Conservation (phyloP, 1,140 invertebrate species). For the Monochamus saltuarius region DNA sequence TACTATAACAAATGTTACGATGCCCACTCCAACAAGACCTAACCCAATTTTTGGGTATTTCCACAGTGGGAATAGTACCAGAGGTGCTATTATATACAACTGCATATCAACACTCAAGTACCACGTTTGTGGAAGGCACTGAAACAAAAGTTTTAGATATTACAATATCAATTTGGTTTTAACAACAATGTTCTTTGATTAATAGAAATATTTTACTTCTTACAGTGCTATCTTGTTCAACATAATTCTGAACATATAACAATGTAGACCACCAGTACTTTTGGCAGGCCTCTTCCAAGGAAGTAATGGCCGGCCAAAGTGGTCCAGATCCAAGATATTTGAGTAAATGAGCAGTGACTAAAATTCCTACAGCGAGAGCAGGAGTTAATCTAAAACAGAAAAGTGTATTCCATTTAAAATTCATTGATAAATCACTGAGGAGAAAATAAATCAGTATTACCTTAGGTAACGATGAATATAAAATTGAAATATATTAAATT, state of each 20-base stretch:
- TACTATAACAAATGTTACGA: too few relatives aligned
- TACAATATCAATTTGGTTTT: too few relatives aligned
- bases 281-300: conserved; percentile 44
- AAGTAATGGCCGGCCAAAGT: conserved; percentile 45
- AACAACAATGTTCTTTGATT: too few relatives aligned
- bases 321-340: conserved; percentile 61
- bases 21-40: too few relatives aligned
- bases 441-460: too few relatives aligned
- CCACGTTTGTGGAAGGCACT: conserved; percentile 24
- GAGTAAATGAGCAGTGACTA: conserved; percentile 56
- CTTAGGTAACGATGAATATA: too few relatives aligned
- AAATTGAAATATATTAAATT: too few relatives aligned
- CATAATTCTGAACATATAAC: conserved; percentile 56
- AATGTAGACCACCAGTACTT: conserved; percentile 58
- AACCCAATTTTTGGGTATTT: too few relatives aligned
- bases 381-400: conserved; percentile 61
- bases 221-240: conserved; percentile 39
- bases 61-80: conserved; percentile 5
- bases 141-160: conserved; percentile 1
- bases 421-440: too few relatives aligned
- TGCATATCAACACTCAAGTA: conserved; percentile 16
- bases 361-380: conserved; percentile 57
- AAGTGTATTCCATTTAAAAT: too few relatives aligned
- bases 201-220: neutral
- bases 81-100: conserved; percentile 6